Evolutionary conservation across 2,888 invertebrate genomes (phyloP), one percentile per base, ranked within the genome.

Genomic region (Lasioglossum zephyrum): DNA sequence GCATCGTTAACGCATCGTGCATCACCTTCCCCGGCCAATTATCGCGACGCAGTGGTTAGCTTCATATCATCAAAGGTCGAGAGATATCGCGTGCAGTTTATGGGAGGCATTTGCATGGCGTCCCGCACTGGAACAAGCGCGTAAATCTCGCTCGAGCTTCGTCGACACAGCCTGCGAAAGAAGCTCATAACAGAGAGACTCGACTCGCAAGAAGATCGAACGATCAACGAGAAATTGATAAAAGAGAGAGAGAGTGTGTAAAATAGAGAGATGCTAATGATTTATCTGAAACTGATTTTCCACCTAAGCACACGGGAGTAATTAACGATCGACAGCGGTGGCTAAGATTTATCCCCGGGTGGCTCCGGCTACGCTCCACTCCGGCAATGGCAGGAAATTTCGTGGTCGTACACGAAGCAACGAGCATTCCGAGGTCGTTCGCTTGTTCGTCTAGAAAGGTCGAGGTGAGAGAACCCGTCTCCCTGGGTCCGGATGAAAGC

Each of bases 261-360:
- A 57, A 57, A 57, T 57, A 57, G 57, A 57, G n/a, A n/a, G n/a
- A 57, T 22, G 57, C 84, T 80, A 87, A 90, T 87, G 90, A 90
- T 90, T 91, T 90, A 90, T 90, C 79, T 81, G 88, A 88, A 90
- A 90, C 90, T 91, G 89, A 91, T 91, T 91, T 91, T 87, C 89
- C 87, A 84, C 86, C 87, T 91, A 89, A 91, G 87, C 86, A 86
- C 77, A 63, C 11, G 81, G 70, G 89, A 89, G 91, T 91, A 90
- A 90, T 90, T 90, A 90, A 90, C 91, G 90, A 91, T 87, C 89
- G 88, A 78, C 82, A 22, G 89, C 78, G 78, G 77, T 77, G 74
- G 79, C 36, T 77, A 84, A 87, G 89, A 91, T 91, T 88, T 90
- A 91, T 90, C 89, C 88, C 78, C 84, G 70, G 57, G 57, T 79